phyloP scores from a whole-genome alignment of 2,113 vertebrate genomes.

The Chlorodrepanis virens region DNA sequence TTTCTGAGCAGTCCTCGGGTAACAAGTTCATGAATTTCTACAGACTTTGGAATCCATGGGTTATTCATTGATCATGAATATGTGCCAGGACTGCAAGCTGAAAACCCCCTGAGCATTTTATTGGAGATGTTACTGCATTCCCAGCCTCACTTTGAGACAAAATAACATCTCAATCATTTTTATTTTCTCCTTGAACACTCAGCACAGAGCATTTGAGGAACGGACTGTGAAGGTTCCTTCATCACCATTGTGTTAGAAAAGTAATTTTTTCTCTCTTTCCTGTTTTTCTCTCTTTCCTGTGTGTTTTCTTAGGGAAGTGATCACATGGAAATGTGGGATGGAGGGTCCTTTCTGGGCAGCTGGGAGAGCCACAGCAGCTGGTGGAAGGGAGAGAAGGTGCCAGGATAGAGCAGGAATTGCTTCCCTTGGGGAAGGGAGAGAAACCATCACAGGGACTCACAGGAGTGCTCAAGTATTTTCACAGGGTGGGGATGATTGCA shows the following conservation, averaged over 20 bases:
- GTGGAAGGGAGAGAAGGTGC: not conserved
- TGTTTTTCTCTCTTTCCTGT: not conserved
- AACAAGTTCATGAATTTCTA: not conserved
- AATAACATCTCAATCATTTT: constrained; percentile 40
- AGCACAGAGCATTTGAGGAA: not conserved
- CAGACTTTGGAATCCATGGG: constrained; percentile 6
- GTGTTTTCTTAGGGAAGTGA: not conserved
- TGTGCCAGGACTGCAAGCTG: not conserved
- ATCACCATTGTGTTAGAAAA: not conserved
- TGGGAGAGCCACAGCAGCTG: not conserved
- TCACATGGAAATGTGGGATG: not conserved
- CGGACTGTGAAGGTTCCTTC: not conserved
- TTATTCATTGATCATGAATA: constrained; percentile 48
- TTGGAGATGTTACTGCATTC: constrained; percentile 8
- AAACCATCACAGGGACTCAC: not conserved
- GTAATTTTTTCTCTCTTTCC: not conserved
- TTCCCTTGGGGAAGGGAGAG: not conserved
- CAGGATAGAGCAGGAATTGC: not conserved
- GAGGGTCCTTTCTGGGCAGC: not conserved
- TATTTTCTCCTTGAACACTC: constrained; percentile 10
- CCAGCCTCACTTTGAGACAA: constrained; percentile 3
- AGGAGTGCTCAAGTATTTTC: not conserved
- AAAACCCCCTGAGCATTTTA: constrained; percentile 20
- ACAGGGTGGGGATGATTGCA: fast-evolving
- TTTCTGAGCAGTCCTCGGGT: not conserved